A percentile compares a stretch with the other conserved stretches of the same genome.
Conservation (phyloP, 2,888 invertebrate genomes). For the Elegia similella region DNA sequence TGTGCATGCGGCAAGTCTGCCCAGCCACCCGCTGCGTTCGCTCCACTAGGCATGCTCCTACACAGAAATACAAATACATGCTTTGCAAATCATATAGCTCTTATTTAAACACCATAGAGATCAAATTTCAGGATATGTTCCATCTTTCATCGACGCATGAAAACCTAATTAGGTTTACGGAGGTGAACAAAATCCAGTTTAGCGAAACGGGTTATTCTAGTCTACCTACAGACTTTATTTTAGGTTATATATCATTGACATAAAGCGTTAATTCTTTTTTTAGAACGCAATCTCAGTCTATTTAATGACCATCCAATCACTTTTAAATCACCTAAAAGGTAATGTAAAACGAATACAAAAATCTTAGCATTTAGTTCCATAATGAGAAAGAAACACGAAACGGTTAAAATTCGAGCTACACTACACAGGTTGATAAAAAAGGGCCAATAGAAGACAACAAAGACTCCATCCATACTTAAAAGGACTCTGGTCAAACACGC, state of each 20-base stretch:
- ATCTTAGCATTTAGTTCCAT: too few species aligned
- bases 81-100: neutral
- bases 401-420: neutral
- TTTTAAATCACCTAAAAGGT: too few species aligned
- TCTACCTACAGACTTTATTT: neutral
- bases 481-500: neutral
- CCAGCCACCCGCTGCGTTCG: constrained; percentile 32
- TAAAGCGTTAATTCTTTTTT: too few species aligned
- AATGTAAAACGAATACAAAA: too few species aligned
- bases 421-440: constrained; percentile 9
- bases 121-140: neutral
- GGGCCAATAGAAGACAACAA: constrained; percentile 5
- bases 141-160: neutral
- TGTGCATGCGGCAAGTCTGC: neutral
- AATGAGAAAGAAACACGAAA: neutral
- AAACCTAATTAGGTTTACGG: constrained; percentile 7
- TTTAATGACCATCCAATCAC: too few species aligned
- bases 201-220: neutral
- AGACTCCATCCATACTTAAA: neutral
- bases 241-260: too few species aligned
- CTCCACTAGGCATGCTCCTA: constrained; percentile 43
- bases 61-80: neutral
- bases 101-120: constrained; percentile 4
- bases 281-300: too few species aligned
- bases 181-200: constrained; percentile 7